Evolutionary conservation across 2,797 vertebrate genomes (phyloP).

Genomic region (Salmo trutta): DNA sequence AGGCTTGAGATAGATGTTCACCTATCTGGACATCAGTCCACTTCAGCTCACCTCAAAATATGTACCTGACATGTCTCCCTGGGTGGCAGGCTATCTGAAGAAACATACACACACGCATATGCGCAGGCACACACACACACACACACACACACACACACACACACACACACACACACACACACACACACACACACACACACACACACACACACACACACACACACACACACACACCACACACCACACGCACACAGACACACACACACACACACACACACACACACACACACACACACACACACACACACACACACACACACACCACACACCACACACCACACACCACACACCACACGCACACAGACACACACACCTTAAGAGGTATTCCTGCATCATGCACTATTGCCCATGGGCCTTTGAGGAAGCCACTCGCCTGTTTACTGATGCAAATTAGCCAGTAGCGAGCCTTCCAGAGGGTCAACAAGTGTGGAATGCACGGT

Average conservation of each 20-base stretch:
- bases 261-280: not conserved
- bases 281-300: too few species aligned
- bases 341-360: too few species aligned
- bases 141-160: too few species aligned
- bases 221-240: too few species aligned
- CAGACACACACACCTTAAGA: conserved; percentile 25
- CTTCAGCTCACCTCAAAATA: not conserved
- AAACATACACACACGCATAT: too few species aligned
- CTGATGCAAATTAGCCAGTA: conserved; percentile 78
- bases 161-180: too few species aligned
- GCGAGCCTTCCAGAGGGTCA: conserved; percentile 66
- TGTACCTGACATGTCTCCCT: not conserved
- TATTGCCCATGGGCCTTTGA: conserved; percentile 73
- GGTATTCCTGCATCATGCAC: conserved; percentile 62
- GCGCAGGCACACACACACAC: too few species aligned
- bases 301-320: too few species aligned
- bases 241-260: not conserved
- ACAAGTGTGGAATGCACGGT: conserved; percentile 52
- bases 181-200: too few species aligned
- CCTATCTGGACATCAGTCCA: conserved; percentile 1
- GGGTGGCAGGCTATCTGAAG: not conserved
- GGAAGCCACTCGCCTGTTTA: conserved; percentile 70
- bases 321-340: too few species aligned
- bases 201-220: too few species aligned
- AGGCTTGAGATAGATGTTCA: not conserved